Evolutionary conservation across 2,797 vertebrate species (phyloP).

Genomic region (Buphagus erythrorhynchus): DNA sequence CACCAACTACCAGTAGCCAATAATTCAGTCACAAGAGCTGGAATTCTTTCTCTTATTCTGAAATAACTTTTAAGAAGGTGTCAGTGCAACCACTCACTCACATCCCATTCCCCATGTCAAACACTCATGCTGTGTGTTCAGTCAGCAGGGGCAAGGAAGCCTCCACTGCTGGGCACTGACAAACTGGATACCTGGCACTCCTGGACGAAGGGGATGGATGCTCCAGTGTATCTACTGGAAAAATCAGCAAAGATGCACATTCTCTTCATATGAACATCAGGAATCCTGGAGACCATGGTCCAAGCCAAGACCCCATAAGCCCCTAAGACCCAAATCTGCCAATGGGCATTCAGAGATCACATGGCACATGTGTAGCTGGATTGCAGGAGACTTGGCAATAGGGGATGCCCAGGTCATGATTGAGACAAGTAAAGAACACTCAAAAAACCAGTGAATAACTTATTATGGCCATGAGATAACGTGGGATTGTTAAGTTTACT

Average conservation of each 20-base stretch:
- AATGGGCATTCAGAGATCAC: background rate
- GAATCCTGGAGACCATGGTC: background rate
- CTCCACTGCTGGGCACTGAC: background rate
- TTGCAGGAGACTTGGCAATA: background rate
- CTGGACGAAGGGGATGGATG: rapidly evolving
- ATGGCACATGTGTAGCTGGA: background rate
- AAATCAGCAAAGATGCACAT: background rate
- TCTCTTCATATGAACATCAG: background rate
- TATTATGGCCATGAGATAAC: background rate
- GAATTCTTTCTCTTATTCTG: conserved; percentile 37
- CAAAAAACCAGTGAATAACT: background rate
- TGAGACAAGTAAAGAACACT: background rate
- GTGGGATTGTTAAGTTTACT: background rate
- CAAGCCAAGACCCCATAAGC: background rate
- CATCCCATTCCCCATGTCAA: rapidly evolving
- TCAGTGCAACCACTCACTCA: background rate
- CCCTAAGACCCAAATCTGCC: background rate
- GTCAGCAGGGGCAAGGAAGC: background rate
- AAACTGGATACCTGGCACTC: background rate
- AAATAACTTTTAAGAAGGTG: conserved; percentile 46
- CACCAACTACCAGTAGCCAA: conserved; percentile 68
- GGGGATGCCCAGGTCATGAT: background rate
- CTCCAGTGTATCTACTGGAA: background rate
- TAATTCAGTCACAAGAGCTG: conserved; percentile 54
- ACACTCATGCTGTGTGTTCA: background rate